Evolutionary conservation across 2,888 invertebrate genomes (phyloP).

Genomic region (Gerris lacustris): DNA sequence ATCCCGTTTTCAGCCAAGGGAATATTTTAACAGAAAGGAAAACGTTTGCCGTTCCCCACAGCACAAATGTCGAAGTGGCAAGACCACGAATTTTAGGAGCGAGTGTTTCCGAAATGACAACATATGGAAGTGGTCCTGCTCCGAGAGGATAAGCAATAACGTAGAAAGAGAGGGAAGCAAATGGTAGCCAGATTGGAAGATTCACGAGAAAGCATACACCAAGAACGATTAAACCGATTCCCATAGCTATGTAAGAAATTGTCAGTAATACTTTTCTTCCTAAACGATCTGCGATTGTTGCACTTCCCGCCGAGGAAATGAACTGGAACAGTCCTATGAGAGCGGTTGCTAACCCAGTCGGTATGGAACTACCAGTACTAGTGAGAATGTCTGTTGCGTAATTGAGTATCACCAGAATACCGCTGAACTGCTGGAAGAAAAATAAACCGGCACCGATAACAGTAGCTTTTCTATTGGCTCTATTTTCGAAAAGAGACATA

Average conservation of each 20-base stretch:
- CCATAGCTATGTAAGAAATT: slow-evolving; percentile 36
- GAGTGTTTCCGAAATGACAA: slow-evolving; percentile 40
- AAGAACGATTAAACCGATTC: slow-evolving; percentile 32
- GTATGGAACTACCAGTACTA: slow-evolving; percentile 31
- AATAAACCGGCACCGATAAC: slow-evolving; percentile 37
- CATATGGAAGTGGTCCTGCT: slow-evolving; percentile 39
- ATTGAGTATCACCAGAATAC: slow-evolving; percentile 39
- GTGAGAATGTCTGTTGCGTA: slow-evolving; percentile 34
- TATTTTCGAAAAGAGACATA: slow-evolving; percentile 36
- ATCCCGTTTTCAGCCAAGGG: slow-evolving; percentile 35
- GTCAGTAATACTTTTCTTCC: slow-evolving; percentile 40
- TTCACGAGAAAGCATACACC: slow-evolving; percentile 34
- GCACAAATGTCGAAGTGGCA: slow-evolving; percentile 39
- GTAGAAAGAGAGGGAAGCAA: slow-evolving; percentile 38
- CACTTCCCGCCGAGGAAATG: slow-evolving; percentile 31
- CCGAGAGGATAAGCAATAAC: slow-evolving; percentile 40
- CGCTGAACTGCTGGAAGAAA: slow-evolving; percentile 39
- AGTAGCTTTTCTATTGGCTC: slow-evolving; percentile 36
- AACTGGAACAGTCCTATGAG: slow-evolving; percentile 39
- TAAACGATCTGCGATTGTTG: slow-evolving; percentile 36
- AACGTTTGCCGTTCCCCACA: slow-evolving; percentile 38
- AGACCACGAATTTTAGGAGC: slow-evolving; percentile 38
- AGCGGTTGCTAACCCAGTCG: slow-evolving; percentile 36
- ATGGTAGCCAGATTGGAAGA: slow-evolving; percentile 35
- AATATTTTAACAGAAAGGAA: slow-evolving; percentile 38